phyloP scores from a whole-genome alignment of 2,797 vertebrate genomes.

The Trachops cirrhosus region DNA sequence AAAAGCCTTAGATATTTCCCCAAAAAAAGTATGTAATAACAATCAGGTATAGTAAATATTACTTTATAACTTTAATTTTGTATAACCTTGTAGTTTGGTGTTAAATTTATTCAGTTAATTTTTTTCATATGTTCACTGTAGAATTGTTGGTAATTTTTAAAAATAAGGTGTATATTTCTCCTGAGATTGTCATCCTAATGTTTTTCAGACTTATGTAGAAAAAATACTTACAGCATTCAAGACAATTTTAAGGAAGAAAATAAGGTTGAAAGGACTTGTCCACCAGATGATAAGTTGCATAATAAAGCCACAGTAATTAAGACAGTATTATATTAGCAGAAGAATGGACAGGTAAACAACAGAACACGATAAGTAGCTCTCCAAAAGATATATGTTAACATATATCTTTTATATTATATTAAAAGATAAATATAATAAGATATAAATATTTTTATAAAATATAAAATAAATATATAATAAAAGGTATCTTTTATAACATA shows the following conservation, averaged over 20 bases:
- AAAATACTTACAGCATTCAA: neutral
- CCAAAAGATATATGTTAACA: neutral
- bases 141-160: neutral
- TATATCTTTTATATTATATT: too few relatives aligned
- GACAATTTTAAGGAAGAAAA: slow-evolving; percentile 25
- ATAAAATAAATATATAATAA: neutral
- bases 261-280: neutral
- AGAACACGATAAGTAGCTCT: neutral
- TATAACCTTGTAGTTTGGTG: neutral
- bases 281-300: neutral
- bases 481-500: too few relatives aligned
- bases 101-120: neutral
- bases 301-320: neutral
- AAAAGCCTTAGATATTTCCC: neutral
- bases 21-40: neutral
- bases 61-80: neutral
- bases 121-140: neutral
- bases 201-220: neutral
- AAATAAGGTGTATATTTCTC: neutral
- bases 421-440: too few relatives aligned
- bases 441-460: too few relatives aligned
- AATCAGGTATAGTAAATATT: neutral
- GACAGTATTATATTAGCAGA: neutral
- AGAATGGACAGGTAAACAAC: neutral
- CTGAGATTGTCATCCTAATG: neutral